Evolutionary conservation across 2,888 invertebrate genomes (phyloP), one percentile per base, ranked within the genome.

Genomic region (Eristalis intricaria): DNA sequence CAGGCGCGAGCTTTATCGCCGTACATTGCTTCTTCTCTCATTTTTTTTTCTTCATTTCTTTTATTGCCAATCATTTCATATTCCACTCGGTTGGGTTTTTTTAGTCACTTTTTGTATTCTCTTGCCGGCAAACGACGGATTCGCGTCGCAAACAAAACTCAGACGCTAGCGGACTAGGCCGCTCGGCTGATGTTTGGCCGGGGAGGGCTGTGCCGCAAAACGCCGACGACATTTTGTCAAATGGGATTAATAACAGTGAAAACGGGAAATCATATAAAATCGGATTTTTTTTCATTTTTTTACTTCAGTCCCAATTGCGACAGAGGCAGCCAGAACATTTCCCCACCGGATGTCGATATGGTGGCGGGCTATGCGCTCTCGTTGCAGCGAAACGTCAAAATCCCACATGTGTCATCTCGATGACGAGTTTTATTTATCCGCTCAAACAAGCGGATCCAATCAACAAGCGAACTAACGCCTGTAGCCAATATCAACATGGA

Each of bases 371-470:
- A 40, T 38, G 35, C 40, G n/a, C 15, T 43, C 22, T 40, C 61
- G 63, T 35, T 68, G 81, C 70, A 60, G 43, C 70, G 77, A 32
- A 66, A 68, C 71, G 75, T 73, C 64, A 73, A 82, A 77, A 82
- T 82, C 82, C 85, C 82, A 82, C 73, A 74, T 77, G 85, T 82
- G 85, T 82, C 85, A 82, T 82, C 63, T 63, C 60, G 73, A 82
- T 85, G 85, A 85, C 68, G 73, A 77, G 82, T 82, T 85, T 82
- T 85, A 76, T 82, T 85, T 85, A 85, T 81, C 77, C 85, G 68
- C 58, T 85, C 19, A 77, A 85, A 85, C 75, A 70, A 58, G 43
- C 35, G 76, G 71, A 85, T 76, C 84, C 84, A 81, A 81, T 85
- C 82, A 81, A 77, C 85, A 85, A 85, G 76, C 81, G 68, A 73